Percentiles rank a stretch among this genome's conserved stretches.
Evolutionary conservation across 2,797 vertebrate genomes (phyloP).

Genomic region (Macroramphosus scolopax): DNA sequence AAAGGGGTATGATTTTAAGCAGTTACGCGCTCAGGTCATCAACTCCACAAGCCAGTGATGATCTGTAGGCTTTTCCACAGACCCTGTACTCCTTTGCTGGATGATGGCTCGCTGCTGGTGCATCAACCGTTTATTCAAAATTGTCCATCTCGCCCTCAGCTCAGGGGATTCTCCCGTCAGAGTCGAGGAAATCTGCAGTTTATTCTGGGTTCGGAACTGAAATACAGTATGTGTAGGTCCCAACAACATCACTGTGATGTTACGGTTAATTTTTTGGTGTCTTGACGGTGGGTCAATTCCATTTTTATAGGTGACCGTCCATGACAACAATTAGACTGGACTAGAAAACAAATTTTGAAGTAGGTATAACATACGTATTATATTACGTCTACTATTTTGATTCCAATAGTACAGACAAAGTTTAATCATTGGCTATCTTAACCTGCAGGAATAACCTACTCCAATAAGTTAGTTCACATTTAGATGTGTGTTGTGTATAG

Average conservation of each 20-base stretch:
- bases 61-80: slow-evolving; percentile 71
- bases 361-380: no score
- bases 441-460: no score
- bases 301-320: slow-evolving; percentile 25
- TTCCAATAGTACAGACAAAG: no score
- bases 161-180: slow-evolving; percentile 41
- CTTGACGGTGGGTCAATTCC: slow-evolving; percentile 35
- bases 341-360: not conserved
- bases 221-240: slow-evolving; percentile 6
- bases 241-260: slow-evolving; percentile 3
- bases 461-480: no score
- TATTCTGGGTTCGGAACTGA: slow-evolving; percentile 22
- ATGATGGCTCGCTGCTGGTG: slow-evolving; percentile 39
- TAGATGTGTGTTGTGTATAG: no score
- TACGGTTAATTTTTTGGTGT: slow-evolving; percentile 6
- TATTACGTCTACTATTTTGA: no score
- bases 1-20: slow-evolving; percentile 66
- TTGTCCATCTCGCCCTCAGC: slow-evolving; percentile 25
- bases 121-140: slow-evolving; percentile 60
- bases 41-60: slow-evolving; percentile 65
- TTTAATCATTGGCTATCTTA: no score
- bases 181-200: slow-evolving; percentile 31
- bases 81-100: slow-evolving; percentile 56
- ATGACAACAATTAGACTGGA: slow-evolving; percentile 18
- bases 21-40: slow-evolving; percentile 64